These are phyloP conservation scores for Solenopsis fugax DNA, from an alignment of 1,140 invertebrate genomes.

Conservation along the genomic window DNA sequence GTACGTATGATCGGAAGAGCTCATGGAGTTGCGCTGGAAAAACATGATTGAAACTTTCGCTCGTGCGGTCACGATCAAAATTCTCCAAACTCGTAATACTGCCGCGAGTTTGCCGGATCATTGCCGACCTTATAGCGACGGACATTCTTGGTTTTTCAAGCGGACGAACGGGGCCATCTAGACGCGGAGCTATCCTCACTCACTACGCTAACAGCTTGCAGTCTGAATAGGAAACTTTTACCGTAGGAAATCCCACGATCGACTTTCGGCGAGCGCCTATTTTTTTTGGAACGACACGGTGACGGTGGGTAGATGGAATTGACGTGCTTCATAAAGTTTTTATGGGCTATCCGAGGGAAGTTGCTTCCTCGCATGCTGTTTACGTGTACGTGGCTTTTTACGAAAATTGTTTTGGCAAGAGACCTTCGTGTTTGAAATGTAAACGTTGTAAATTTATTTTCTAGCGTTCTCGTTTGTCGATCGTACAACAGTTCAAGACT, in stretches of 20 bases:
- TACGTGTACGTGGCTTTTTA: slow-evolving; percentile 60
- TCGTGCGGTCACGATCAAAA: slow-evolving; percentile 55
- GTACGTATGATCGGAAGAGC: background rate
- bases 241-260: slow-evolving; percentile 67
- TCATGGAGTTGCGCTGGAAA: background rate
- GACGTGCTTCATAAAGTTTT: slow-evolving; percentile 63
- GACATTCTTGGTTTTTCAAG: slow-evolving; percentile 72
- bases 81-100: slow-evolving; percentile 67
- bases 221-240: slow-evolving; percentile 72
- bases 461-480: slow-evolving; percentile 15
- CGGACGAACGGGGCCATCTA: slow-evolving; percentile 51
- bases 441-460: slow-evolving; percentile 47
- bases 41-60: slow-evolving; percentile 61
- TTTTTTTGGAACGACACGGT: slow-evolving; percentile 41
- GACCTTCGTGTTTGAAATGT: slow-evolving; percentile 17
- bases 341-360: slow-evolving; percentile 31
- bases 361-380: slow-evolving; percentile 46
- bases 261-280: slow-evolving; percentile 53
- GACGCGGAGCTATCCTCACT: slow-evolving; percentile 48
- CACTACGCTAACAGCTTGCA: slow-evolving; percentile 66
- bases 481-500: background rate
- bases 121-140: slow-evolving; percentile 72
- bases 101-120: slow-evolving; percentile 73
- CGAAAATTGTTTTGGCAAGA: slow-evolving; percentile 61
- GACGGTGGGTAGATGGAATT: slow-evolving; percentile 48